Conservation (phyloP, 2,888 invertebrate genomes). For the Spodoptera littoralis region DNA sequence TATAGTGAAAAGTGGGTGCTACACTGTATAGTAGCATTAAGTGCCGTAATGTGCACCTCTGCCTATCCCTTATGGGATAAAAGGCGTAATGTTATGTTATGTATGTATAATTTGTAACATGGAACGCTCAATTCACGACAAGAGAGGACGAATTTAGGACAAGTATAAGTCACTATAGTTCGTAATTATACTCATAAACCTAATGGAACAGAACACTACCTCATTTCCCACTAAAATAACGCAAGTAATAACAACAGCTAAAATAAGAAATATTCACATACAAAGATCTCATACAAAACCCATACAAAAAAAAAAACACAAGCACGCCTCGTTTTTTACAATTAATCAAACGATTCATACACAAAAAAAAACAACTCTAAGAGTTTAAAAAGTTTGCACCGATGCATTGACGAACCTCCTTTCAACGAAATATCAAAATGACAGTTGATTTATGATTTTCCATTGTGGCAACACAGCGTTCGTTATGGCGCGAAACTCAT, state of each 20-base stretch:
- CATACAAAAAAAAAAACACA: slow-evolving; percentile 63
- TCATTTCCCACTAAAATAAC: slow-evolving; percentile 57
- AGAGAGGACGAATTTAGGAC: too few species aligned
- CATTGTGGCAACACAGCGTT: slow-evolving; percentile 83
- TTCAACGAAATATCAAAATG: slow-evolving; percentile 85
- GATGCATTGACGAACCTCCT: slow-evolving; percentile 85
- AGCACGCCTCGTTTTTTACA: slow-evolving; percentile 71
- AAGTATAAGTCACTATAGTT: too few species aligned
- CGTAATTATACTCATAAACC: slow-evolving; percentile 44
- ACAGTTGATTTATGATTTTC: slow-evolving; percentile 86
- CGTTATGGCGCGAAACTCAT: slow-evolving; percentile 86
- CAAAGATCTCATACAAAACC: slow-evolving; percentile 68
- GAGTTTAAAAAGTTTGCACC: slow-evolving; percentile 84
- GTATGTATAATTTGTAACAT: too few species aligned
- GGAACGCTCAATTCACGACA: too few species aligned
- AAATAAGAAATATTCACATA: slow-evolving; percentile 57
- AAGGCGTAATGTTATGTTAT: too few species aligned
- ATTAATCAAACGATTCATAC: slow-evolving; percentile 77
- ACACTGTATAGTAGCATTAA: too few species aligned
- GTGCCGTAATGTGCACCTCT: too few species aligned
- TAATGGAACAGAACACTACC: slow-evolving; percentile 59
- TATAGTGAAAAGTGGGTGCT: too few species aligned
- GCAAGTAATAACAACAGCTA: slow-evolving; percentile 58
- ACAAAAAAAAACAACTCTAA: slow-evolving; percentile 67
- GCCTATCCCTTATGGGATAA: too few species aligned